Conservation (phyloP, 2,113 vertebrate species). For the Semnornis frantzii region DNA sequence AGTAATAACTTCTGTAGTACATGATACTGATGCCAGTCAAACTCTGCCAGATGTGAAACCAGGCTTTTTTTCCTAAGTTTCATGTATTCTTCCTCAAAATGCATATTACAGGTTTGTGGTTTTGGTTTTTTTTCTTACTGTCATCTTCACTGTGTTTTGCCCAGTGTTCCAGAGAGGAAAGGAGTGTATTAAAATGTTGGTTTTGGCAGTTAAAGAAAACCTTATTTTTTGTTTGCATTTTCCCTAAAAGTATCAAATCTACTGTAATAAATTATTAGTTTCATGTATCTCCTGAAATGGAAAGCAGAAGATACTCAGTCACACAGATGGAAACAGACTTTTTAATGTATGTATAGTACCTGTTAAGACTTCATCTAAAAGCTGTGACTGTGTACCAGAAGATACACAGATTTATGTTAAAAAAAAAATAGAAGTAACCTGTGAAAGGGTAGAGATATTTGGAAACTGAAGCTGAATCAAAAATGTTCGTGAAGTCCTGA, state of each 20-base stretch:
- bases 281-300: not conserved
- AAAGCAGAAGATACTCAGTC: not conserved
- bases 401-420: not conserved
- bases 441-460: not conserved
- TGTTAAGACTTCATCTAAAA: not conserved
- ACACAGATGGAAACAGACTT: not conserved
- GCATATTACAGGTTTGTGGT: not conserved
- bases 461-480: not conserved
- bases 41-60: slow-evolving; percentile 4
- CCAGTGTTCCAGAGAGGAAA: not conserved
- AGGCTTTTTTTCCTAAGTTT: not conserved
- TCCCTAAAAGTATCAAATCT: not conserved
- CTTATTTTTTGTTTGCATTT: not conserved
- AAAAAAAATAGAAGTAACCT: not conserved
- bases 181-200: not conserved
- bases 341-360: not conserved
- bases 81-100: slow-evolving; percentile 20
- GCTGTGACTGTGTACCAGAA: not conserved
- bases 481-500: not conserved
- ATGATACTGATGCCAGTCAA: not conserved
- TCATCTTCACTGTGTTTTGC: not conserved
- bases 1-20: not conserved
- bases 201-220: not conserved
- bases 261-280: not conserved
- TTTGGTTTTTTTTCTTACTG: not conserved